Evolutionary conservation across 2,888 invertebrate species (phyloP), one percentile per base, ranked within the genome.

Genomic region (Acleris literana): DNA sequence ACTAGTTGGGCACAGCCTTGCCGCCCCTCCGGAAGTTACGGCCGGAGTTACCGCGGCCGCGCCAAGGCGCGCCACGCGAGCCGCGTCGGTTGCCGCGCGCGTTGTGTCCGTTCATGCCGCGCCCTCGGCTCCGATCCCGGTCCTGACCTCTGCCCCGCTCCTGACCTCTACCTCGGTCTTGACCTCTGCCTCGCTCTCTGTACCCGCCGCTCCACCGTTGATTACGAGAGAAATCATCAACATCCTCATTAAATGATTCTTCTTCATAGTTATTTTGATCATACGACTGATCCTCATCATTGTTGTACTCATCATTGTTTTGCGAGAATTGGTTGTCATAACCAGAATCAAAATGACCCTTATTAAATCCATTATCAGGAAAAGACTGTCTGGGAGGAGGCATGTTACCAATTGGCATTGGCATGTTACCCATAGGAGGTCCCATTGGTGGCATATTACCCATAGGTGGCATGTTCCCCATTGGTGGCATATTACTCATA

Each of bases 1-100:
- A 74, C 79, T 89, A 90, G 77, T 90, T 92, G 70, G 87, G 77
- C 64, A 84, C 78, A 68, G 84, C 76, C 74, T 88, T 90, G 46
- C 86, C 84, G 49, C 92, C 92, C 76, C 93, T 83, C 71, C 93
- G 84, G 74, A 88, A 93, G 72, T 76, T 77, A 69, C 91, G 79
- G 71, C 84, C 85, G 44, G 77, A 70, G 2, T 86, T 84, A n/a
- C 86, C 80, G 16, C 88, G 84, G 16, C 88, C 76, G 11, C 90
- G 80, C 74, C 91, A 82, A 6, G 86, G 78, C 0, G 83, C 73
- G 9, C 90, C 87, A 11, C 90, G 85, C 46, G 69, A 69, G 82
- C 84, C 13, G 93, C 81, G 70, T 58, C 87, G 75, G 70, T 78
- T 77, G 55, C 88, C 82, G 13, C 93, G 86, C 0, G 88, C 87